Conservation (phyloP, 2,888 invertebrate genomes). For the Cheilosia soror region DNA sequence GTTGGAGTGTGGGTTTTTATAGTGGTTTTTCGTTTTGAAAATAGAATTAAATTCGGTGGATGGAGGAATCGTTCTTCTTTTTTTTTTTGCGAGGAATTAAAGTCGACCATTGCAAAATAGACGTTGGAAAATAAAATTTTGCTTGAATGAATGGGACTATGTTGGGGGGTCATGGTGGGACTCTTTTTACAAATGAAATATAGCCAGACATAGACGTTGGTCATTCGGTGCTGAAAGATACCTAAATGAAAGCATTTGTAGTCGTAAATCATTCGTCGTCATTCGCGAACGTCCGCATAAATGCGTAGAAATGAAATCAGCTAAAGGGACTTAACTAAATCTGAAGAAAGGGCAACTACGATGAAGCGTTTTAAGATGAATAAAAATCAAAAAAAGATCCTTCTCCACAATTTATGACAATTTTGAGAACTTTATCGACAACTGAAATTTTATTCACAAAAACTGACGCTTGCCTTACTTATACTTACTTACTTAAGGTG, state of each 20-base stretch:
- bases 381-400: too few relatives aligned
- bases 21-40: conserved; percentile 9
- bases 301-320: background rate
- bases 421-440: too few relatives aligned
- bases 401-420: too few relatives aligned
- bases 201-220: background rate
- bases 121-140: background rate
- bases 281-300: too few relatives aligned
- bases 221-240: background rate
- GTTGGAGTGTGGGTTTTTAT: conserved; percentile 2
- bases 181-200: conserved; percentile 5
- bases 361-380: too few relatives aligned
- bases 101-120: background rate
- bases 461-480: too few relatives aligned
- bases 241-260: background rate
- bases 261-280: conserved; percentile 15
- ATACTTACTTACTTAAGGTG: too few relatives aligned
- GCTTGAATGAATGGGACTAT: background rate
- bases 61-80: background rate
- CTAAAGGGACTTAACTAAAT: background rate
- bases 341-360: too few relatives aligned
- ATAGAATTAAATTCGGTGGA: conserved; percentile 32
- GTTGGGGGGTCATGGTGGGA: background rate
- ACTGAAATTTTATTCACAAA: too few relatives aligned
- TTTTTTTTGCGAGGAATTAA: background rate